A percentile compares a stretch with the other conserved stretches of the same genome.
These are phyloP conservation scores for Zaprionus lineosus DNA, from an alignment of 2,888 invertebrate species.

Conservation along the genomic window DNA sequence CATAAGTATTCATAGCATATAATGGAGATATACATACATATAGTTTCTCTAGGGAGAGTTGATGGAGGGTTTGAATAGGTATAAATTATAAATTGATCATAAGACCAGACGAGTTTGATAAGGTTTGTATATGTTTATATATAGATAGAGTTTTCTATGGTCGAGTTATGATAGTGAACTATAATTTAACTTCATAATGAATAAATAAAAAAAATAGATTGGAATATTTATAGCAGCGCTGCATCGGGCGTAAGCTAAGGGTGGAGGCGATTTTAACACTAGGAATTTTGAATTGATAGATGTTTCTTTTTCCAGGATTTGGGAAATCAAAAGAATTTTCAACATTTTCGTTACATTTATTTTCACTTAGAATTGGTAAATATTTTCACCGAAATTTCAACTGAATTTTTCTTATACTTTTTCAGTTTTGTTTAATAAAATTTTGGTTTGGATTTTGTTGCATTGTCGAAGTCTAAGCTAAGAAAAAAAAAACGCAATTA, in stretches of 20 bases:
- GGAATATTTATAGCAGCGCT: constrained; percentile 64
- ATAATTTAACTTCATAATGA: neutral
- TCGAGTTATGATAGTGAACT: neutral
- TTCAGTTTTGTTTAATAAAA: neutral
- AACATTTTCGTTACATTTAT: constrained; percentile 9
- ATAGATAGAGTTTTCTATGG: too few species aligned
- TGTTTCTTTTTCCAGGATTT: neutral
- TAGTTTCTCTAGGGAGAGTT: constrained; percentile 23
- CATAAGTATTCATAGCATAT: constrained; percentile 14
- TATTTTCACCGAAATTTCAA: too few species aligned
- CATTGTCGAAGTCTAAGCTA: neutral
- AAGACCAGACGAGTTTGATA: too few species aligned
- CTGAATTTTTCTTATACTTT: too few species aligned
- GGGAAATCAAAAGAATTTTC: neutral
- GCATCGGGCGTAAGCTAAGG: constrained; percentile 67
- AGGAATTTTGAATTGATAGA: neutral
- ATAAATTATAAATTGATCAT: too few species aligned
- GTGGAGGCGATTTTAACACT: constrained; percentile 7
- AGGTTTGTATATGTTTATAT: too few species aligned
- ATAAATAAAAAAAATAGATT: neutral
- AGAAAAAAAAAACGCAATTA: constrained; percentile 8
- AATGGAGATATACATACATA: constrained; percentile 11
- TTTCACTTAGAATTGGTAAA: neutral
- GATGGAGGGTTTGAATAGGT: neutral
- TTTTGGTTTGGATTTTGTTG: constrained; percentile 12